Percentiles rank a stretch among this genome's conserved stretches.
phyloP scores from a whole-genome alignment of 2,113 vertebrate genomes.

The Xiphophorus maculatus region DNA sequence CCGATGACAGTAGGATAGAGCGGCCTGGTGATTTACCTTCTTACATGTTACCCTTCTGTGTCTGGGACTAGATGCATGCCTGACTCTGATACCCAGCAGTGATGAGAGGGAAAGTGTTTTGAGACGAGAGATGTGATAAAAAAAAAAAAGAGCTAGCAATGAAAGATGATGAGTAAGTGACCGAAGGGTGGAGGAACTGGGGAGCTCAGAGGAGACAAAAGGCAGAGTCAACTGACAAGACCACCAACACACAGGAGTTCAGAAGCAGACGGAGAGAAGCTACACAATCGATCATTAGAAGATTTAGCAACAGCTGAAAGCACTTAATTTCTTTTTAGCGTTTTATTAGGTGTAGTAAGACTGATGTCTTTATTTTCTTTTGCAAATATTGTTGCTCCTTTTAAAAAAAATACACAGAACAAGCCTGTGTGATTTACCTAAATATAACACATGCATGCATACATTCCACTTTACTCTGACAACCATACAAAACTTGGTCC shows the following conservation, averaged over 20 bases:
- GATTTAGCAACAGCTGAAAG: background rate
- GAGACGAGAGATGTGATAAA: constrained; percentile 6
- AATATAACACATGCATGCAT: no score
- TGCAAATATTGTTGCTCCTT: background rate
- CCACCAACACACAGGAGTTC: constrained; percentile 13
- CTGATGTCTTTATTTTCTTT: background rate
- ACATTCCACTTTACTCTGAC: background rate
- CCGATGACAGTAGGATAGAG: constrained; percentile 14
- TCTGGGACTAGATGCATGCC: constrained; percentile 1
- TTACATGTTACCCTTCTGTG: background rate
- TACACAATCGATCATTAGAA: background rate
- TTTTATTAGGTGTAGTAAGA: background rate
- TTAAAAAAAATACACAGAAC: background rate
- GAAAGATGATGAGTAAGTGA: background rate
- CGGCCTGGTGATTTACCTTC: constrained; percentile 34
- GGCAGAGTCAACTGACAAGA: constrained; percentile 5
- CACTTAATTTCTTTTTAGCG: background rate
- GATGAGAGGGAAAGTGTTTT: constrained; percentile 14
- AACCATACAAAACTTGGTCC: background rate
- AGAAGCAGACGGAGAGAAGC: background rate
- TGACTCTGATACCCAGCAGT: constrained; percentile 2
- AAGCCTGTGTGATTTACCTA: background rate
- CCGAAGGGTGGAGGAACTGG: background rate
- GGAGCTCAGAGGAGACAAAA: constrained; percentile 2
- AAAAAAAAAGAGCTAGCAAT: constrained; percentile 1